phyloP scores from a whole-genome alignment of 2,888 invertebrate species.

The Dascillus cervinus region DNA sequence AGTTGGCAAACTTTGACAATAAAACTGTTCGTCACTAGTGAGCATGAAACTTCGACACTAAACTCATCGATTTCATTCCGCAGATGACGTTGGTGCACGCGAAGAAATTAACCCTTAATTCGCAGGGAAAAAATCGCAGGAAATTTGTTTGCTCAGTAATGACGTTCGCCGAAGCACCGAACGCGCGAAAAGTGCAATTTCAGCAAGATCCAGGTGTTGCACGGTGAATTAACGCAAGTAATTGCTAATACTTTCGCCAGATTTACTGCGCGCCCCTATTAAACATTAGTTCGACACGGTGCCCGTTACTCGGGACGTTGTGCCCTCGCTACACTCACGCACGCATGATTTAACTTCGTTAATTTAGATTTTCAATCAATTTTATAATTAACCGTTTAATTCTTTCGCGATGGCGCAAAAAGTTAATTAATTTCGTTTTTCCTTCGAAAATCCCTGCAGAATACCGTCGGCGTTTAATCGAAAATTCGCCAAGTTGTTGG shows the following conservation, averaged over 20 bases:
- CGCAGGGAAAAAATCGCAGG: slow-evolving; percentile 20
- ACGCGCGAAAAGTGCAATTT: slow-evolving; percentile 36
- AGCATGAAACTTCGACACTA: slow-evolving; percentile 19
- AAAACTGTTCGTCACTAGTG: slow-evolving; percentile 22
- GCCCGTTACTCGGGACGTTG: no score
- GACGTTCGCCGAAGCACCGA: no score
- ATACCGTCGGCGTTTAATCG: no score
- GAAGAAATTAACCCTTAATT: no score
- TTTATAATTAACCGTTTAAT: slow-evolving; percentile 31
- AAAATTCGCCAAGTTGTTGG: no score
- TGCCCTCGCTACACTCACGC: slow-evolving; percentile 21
- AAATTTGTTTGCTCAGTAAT: slow-evolving; percentile 12
- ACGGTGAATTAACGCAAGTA: slow-evolving; percentile 41
- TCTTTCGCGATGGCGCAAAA: slow-evolving; percentile 14
- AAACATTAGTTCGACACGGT: slow-evolving; percentile 38
- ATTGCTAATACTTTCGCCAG: slow-evolving; percentile 41
- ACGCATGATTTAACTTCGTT: slow-evolving; percentile 34
- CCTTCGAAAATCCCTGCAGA: no score
- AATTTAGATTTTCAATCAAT: slow-evolving; percentile 35
- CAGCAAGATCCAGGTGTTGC: slow-evolving; percentile 37
- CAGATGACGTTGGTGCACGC: no score
- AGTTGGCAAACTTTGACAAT: slow-evolving; percentile 21
- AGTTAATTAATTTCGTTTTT: slow-evolving; percentile 22
- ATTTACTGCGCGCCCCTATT: slow-evolving; percentile 38
- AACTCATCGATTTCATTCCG: no score